Percentiles rank a stretch among this genome's conserved stretches.
Conservation (phyloP, 1,140 invertebrate genomes). For the Bombus cullumanus region DNA sequence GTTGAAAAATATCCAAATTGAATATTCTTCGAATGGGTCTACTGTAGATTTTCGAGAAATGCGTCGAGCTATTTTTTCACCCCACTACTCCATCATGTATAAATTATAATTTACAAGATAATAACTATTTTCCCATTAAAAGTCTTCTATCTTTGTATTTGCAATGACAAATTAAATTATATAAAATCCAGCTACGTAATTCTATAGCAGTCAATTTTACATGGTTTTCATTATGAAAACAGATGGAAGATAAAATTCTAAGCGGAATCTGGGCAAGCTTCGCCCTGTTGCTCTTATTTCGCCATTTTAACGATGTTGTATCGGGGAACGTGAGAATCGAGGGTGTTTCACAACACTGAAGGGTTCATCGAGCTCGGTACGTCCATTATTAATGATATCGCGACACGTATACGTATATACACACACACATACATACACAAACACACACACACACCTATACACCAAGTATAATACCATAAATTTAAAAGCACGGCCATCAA, state of each 20-base stretch:
- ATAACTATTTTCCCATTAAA: too few species aligned
- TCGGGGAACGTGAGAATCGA: neutral
- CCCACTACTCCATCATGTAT: too few species aligned
- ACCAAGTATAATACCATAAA: constrained; percentile 23
- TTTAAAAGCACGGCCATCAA: constrained; percentile 35
- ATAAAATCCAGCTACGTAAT: too few species aligned
- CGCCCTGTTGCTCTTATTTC: neutral
- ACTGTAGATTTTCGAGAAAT: too few species aligned
- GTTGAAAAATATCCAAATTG: neutral
- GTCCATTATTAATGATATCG: constrained; percentile 44
- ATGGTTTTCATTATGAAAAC: neutral
- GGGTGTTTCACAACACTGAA: constrained; percentile 9
- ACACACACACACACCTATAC: neutral
- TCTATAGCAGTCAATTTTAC: too few species aligned
- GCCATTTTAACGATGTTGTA: constrained; percentile 23
- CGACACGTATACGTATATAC: neutral
- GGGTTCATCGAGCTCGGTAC: constrained; percentile 19
- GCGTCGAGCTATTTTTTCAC: too few species aligned
- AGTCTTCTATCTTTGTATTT: neutral
- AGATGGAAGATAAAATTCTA: neutral
- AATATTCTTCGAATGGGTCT: neutral
- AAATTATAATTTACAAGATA: too few species aligned
- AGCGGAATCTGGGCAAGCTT: too few species aligned
- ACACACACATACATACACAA: neutral
- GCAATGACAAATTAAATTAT: neutral